A percentile compares a stretch with the other conserved stretches of the same genome.
Evolutionary conservation across 2,888 invertebrate genomes (phyloP).

Genomic region (Petrolisthes cinctipes): DNA sequence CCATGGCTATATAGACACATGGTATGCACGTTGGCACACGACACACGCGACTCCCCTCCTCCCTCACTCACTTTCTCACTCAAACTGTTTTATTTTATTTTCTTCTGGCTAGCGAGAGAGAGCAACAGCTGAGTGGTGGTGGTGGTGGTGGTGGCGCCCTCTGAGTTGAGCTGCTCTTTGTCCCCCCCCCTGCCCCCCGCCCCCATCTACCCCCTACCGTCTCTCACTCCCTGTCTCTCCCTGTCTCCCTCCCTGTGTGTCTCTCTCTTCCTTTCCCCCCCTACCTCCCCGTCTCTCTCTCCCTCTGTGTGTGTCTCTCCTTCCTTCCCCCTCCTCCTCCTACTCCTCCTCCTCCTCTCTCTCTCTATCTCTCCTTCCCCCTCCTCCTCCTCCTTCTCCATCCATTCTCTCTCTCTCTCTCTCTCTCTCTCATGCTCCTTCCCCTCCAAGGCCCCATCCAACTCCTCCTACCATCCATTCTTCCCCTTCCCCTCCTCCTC

Average conservation of each 20-base stretch:
- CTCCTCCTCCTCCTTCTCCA: too few relatives aligned
- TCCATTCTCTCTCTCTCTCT: too few relatives aligned
- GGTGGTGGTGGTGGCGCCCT: background rate
- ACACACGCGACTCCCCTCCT: constrained; percentile 8
- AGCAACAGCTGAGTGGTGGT: background rate
- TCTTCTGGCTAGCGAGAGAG: too few relatives aligned
- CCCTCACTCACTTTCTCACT: constrained; percentile 22
- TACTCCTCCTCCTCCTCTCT: too few relatives aligned
- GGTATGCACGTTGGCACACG: constrained; percentile 15
- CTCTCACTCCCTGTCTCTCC: background rate
- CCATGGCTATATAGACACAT: constrained; percentile 5
- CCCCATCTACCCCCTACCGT: background rate
- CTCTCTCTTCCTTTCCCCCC: background rate
- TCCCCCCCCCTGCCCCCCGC: background rate
- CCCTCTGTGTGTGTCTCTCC: too few relatives aligned
- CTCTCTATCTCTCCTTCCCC: too few relatives aligned
- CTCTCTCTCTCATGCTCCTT: too few relatives aligned
- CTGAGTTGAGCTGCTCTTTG: background rate
- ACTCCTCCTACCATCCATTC: too few relatives aligned
- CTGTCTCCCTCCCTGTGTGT: background rate
- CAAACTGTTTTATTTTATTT: constrained; percentile 23
- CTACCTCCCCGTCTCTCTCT: too few relatives aligned
- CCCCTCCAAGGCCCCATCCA: too few relatives aligned
- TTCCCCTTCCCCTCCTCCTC: too few relatives aligned
- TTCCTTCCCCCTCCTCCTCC: too few relatives aligned